Evolutionary conservation across 2,797 vertebrate genomes (phyloP).

Genomic region (Novumbra hubbsi): DNA sequence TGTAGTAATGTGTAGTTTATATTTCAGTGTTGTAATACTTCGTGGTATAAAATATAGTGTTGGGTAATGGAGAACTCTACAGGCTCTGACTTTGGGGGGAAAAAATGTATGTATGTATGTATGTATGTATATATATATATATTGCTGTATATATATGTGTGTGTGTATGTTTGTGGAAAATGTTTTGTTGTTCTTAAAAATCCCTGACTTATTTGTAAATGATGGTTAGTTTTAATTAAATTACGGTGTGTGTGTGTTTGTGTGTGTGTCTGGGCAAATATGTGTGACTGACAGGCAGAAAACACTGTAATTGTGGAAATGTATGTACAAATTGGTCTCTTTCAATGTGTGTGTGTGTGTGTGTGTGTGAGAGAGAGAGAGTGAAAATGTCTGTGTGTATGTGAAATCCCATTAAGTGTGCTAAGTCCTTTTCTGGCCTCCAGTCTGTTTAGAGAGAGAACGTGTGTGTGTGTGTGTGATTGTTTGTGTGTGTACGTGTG

Average conservation of each 20-base stretch:
- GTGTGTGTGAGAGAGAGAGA: background rate
- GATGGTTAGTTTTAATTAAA: too few relatives aligned
- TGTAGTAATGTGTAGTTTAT: too few relatives aligned
- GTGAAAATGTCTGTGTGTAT: background rate
- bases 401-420: constrained; percentile 10
- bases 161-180: too few relatives aligned
- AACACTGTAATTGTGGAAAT: background rate
- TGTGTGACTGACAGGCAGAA: background rate
- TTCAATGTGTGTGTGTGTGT: background rate
- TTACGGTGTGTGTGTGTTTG: background rate
- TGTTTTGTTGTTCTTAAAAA: too few relatives aligned
- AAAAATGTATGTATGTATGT: too few relatives aligned
- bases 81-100: too few relatives aligned
- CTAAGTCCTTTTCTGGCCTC: constrained; percentile 3
- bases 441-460: background rate
- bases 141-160: too few relatives aligned
- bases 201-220: background rate
- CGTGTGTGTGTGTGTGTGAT: background rate
- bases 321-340: background rate
- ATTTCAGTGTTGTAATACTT: too few relatives aligned
- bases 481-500: too few relatives aligned
- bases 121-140: too few relatives aligned
- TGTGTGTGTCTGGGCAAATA: background rate
- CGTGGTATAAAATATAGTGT: too few relatives aligned
- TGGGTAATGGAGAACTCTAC: too few relatives aligned